Percentiles rank a stretch among this genome's conserved stretches.
phyloP scores from a whole-genome alignment of 2,888 invertebrate species.

The Pristionchus arcanus region DNA sequence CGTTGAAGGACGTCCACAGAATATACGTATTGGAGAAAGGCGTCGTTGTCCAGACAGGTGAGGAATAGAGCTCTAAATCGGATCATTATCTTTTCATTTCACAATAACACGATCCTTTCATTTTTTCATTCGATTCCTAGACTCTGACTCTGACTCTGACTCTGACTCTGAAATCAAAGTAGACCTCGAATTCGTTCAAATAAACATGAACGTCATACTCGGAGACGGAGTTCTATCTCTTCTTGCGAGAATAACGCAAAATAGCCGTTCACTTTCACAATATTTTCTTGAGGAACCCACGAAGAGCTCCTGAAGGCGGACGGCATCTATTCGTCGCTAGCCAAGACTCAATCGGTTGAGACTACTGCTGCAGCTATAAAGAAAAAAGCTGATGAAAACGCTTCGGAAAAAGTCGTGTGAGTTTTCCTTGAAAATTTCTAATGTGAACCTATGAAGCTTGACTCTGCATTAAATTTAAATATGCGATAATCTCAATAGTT shows the following conservation, averaged over 20 bases:
- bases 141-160: no score
- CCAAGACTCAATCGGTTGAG: conserved; percentile 59
- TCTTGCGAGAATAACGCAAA: no score
- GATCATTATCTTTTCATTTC: no score
- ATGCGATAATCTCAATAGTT: neutral
- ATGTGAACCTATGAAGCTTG: no score
- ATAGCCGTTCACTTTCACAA: neutral
- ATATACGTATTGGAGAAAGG: conserved; percentile 65
- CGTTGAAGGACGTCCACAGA: conserved; percentile 64
- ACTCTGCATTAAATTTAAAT: neutral
- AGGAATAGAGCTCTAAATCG: no score
- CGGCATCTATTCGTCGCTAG: conserved; percentile 67
- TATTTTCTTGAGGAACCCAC: conserved; percentile 64
- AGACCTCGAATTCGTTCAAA: no score
- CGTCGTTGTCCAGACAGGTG: conserved; percentile 60
- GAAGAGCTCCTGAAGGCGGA: conserved; percentile 64
- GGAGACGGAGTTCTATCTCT: no score
- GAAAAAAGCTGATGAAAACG: neutral
- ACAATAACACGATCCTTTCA: no score
- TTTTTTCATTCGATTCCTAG: no score
- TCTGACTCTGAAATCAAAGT: no score
- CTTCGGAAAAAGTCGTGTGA: conserved; percentile 6
- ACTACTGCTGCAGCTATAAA: neutral
- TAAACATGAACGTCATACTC: no score
- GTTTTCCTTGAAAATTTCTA: no score